Conservation (phyloP, 2,113 vertebrate species). For the Notarius quadriscutis region DNA sequence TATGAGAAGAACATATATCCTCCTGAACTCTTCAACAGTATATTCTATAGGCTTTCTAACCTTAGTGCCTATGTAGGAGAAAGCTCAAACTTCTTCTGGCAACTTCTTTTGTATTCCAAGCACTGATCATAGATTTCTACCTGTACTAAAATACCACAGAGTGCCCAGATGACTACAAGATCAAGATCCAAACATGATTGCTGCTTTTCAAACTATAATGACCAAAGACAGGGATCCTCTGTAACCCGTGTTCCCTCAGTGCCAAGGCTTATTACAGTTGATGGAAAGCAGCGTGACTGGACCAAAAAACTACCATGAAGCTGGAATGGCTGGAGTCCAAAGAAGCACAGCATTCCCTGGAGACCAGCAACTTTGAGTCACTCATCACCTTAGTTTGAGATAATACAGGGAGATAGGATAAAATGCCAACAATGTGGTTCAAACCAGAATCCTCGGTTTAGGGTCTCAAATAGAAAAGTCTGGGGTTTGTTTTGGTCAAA, state of each 20-base stretch:
- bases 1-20: neutral
- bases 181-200: neutral
- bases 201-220: neutral
- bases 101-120: neutral
- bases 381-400: conserved; percentile 13
- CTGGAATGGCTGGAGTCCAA: conserved; percentile 13
- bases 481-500: neutral
- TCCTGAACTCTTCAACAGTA: neutral
- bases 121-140: neutral
- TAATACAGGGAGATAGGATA: neutral
- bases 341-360: conserved; percentile 5
- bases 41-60: neutral
- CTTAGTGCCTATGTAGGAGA: neutral
- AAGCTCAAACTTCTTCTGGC: neutral
- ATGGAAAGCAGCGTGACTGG: conserved; percentile 6
- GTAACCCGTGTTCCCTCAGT: neutral
- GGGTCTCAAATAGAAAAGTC: neutral
- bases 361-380: conserved; percentile 23
- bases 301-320: conserved; percentile 9
- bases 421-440: conserved; percentile 34
- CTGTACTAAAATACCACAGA: neutral
- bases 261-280: neutral
- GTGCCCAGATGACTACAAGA: neutral
- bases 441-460: neutral
- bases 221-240: neutral